A percentile compares a stretch with the other conserved stretches of the same genome.
Evolutionary conservation across 2,888 invertebrate genomes (phyloP).

Genomic region (Mimas tiliae): DNA sequence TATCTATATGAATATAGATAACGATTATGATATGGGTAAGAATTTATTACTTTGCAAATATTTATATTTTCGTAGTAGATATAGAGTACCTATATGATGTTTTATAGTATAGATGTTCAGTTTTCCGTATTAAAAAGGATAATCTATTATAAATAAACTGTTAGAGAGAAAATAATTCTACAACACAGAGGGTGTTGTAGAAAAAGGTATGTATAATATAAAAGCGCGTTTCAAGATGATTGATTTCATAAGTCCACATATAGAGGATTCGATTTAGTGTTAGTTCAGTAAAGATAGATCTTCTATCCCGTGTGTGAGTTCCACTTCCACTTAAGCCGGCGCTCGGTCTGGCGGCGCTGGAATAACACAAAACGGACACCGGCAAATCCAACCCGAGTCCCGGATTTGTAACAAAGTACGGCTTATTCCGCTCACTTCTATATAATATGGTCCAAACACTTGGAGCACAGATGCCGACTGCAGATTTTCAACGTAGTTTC

Average conservation of each 20-base stretch:
- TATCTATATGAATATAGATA: too few species aligned
- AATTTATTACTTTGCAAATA: too few species aligned
- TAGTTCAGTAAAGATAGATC: slow-evolving; percentile 38
- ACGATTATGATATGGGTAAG: too few species aligned
- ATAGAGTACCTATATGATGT: too few species aligned
- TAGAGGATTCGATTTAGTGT: slow-evolving; percentile 37
- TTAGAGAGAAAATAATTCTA: too few species aligned
- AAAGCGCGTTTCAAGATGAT: slow-evolving; percentile 13
- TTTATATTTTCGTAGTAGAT: too few species aligned
- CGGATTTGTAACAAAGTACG: slow-evolving; percentile 78
- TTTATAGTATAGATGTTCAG: too few species aligned
- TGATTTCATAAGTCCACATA: slow-evolving; percentile 25
- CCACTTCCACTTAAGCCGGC: slow-evolving; percentile 53
- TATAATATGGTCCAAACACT: slow-evolving; percentile 69
- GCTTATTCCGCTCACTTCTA: slow-evolving; percentile 69
- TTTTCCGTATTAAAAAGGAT: too few species aligned
- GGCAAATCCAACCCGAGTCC: slow-evolving; percentile 73
- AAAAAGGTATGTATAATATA: slow-evolving; percentile 10
- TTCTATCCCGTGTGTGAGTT: slow-evolving; percentile 46
- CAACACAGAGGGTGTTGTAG: not conserved
- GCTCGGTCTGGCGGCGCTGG: slow-evolving; percentile 57
- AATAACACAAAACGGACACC: slow-evolving; percentile 76
- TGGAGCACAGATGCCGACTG: slow-evolving; percentile 61
- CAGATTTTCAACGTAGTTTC: slow-evolving; percentile 65
- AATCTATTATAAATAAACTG: too few species aligned